Percentiles rank a stretch among this genome's conserved stretches.
Conservation (phyloP, 2,888 invertebrate species). For the Ophraella communa region DNA sequence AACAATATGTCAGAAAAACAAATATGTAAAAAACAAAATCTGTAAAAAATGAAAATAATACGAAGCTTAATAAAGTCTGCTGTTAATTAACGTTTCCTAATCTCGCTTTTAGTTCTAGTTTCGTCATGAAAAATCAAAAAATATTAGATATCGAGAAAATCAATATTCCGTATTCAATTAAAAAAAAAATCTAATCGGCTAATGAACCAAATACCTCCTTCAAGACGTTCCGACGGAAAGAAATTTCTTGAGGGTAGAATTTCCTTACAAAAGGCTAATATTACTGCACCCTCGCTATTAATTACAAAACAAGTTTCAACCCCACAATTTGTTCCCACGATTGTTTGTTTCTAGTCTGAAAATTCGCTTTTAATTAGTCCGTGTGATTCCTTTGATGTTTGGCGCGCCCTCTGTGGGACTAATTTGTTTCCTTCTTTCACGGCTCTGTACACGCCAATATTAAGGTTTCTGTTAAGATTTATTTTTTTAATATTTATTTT, state of each 20-base stretch:
- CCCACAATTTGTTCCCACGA: not conserved
- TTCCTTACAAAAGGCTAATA: not conserved
- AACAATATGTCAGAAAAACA: too few species aligned
- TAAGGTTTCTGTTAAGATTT: not conserved
- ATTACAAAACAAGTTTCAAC: slow-evolving; percentile 3
- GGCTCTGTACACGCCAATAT: not conserved
- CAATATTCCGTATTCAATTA: not conserved
- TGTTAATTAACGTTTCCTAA: too few species aligned
- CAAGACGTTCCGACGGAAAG: not conserved
- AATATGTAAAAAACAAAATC: too few species aligned
- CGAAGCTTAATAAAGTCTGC: too few species aligned
- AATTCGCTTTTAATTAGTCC: slow-evolving; percentile 16
- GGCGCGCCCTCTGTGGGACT: not conserved
- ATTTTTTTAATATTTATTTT: slow-evolving; percentile 10
- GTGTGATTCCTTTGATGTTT: slow-evolving; percentile 20
- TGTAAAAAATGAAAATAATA: too few species aligned
- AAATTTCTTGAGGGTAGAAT: not conserved
- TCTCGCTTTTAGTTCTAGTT: too few species aligned
- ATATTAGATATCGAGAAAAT: not conserved
- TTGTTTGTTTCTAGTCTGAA: slow-evolving; percentile 9
- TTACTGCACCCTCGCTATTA: slow-evolving; percentile 9
- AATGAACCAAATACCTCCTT: not conserved
- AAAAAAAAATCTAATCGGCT: not conserved
- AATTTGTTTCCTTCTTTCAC: not conserved
- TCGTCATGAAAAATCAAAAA: too few species aligned